These are phyloP conservation scores for Myzus persicae DNA, from an alignment of 1,140 invertebrate species.

Conservation along the genomic window DNA sequence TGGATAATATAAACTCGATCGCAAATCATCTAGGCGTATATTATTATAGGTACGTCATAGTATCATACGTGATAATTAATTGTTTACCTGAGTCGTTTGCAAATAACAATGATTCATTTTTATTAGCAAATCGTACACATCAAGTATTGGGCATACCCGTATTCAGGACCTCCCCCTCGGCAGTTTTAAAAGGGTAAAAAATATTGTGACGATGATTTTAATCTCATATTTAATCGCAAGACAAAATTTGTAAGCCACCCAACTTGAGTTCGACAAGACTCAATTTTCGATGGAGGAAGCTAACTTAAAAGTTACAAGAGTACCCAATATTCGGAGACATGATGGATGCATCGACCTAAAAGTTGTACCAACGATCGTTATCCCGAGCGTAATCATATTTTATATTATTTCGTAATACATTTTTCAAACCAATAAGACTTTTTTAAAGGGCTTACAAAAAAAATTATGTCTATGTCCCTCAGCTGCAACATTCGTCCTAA, in stretches of 20 bases:
- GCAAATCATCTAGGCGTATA: background rate
- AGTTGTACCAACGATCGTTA: background rate
- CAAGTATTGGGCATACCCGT: background rate
- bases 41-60: background rate
- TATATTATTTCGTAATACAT: background rate
- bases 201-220: too few species aligned
- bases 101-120: background rate
- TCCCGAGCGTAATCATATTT: background rate
- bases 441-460: background rate
- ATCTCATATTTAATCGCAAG: too few species aligned
- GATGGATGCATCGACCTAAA: background rate
- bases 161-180: rapidly evolving
- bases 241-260: too few species aligned
- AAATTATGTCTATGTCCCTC: background rate
- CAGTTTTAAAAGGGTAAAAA: too few species aligned
- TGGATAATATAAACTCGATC: background rate
- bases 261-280: too few species aligned
- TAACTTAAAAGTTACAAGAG: too few species aligned
- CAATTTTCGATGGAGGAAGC: too few species aligned
- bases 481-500: too few species aligned
- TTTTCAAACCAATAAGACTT: background rate
- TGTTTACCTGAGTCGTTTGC: background rate
- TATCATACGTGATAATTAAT: background rate
- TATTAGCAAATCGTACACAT: background rate
- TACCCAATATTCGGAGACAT: too few species aligned